Base-by-base conservation (phyloP, 1,140 invertebrate species). In the Drusus annulatus region DNA sequence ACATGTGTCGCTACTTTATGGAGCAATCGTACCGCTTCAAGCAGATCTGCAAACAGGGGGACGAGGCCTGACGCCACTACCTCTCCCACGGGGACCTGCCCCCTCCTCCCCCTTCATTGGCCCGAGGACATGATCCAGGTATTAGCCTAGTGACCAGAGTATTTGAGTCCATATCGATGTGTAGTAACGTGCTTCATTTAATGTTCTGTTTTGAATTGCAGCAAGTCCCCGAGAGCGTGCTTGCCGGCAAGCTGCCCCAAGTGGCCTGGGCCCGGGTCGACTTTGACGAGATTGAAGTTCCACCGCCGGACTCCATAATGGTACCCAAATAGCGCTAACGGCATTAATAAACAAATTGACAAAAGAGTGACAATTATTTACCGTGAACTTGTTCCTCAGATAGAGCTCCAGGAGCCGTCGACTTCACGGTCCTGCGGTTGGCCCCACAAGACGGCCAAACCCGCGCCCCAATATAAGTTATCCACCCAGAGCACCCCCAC, bases 11-110 rank as follows among this genome's bases (percentile, higher is more conserved):
- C 3, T 90, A 91, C 83, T 93, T 93, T 63, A 91, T 94, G 82
- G 91, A 93, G 77, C 87, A 93, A 81, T 93, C 91, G 15, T 95
- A 95, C 86, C 92, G 92, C 75, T 95, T 94, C 82, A 95, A 95
- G 83, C 90, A 92, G 73, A 93, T 94, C 84, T 94, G 94, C 79
- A 93, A 94, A 81, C 91, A 92, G 85, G 93, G 93, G 0, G 94
- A 95, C 85, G 93, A 93, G 81, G 90, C 92, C 0, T 85, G 95
- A 1, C 89, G 93, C 50, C 91, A 93, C 51, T 95, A 91, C 85
- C 90, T 94, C 28, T 87, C 93, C 28, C 93, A 92, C 62, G 93
- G 93, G 19, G 89, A 91, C n/a, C 85, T 93, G 80, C 89, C 92
- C 3, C 86, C 90, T n/a, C n/a, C n/a, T n/a, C 79, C 88, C 92